Evolutionary conservation across 2,113 vertebrate genomes (phyloP).

Genomic region (Sisor rabdophorus): DNA sequence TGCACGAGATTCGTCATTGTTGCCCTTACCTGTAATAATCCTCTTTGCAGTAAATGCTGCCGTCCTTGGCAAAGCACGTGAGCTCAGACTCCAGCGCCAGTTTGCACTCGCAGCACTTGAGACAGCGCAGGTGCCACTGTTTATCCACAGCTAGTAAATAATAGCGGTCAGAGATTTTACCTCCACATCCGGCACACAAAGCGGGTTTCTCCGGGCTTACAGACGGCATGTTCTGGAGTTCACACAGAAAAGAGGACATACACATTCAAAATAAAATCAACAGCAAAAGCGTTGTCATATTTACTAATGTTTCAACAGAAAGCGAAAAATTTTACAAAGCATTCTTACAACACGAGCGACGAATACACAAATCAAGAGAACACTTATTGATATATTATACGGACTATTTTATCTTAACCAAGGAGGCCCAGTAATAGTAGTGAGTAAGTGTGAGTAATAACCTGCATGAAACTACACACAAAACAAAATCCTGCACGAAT

Average conservation of each 20-base stretch:
- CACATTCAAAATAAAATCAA: background rate
- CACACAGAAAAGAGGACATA: background rate
- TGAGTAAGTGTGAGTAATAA: no score
- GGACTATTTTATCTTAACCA: no score
- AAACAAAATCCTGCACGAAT: no score
- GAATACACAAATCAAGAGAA: no score
- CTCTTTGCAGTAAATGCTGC: constrained; percentile 99
- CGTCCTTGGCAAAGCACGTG: constrained; percentile 99
- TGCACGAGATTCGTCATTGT: background rate
- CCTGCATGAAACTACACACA: no score
- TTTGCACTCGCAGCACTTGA: constrained; percentile 99
- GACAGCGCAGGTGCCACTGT: constrained; percentile 97
- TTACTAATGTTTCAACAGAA: no score
- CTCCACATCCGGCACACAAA: constrained; percentile 94
- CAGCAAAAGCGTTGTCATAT: no score
- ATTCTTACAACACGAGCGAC: no score
- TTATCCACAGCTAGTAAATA: constrained; percentile 99
- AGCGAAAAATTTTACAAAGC: no score
- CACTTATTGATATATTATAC: no score
- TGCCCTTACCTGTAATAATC: constrained; percentile 96
- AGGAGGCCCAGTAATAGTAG: no score
- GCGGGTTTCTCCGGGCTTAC: constrained; percentile 97
- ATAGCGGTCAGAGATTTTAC: constrained; percentile 97
- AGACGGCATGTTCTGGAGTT: constrained; percentile 83
- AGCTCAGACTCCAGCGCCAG: constrained; percentile 96